Base-by-base conservation (phyloP, 2,797 vertebrate species). In the Gobio occitaniae region DNA sequence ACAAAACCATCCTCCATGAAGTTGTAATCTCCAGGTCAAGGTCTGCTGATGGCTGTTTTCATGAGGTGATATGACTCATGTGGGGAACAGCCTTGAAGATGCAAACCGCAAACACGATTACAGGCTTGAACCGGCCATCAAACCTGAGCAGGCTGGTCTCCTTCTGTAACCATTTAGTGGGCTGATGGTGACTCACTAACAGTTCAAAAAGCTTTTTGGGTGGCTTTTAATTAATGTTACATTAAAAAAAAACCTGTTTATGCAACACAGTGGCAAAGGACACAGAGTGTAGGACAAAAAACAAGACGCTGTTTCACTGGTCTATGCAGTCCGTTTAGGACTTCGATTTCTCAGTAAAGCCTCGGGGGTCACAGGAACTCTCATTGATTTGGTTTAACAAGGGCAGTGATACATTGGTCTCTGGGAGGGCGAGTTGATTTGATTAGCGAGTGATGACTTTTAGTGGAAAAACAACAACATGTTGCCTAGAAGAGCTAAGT, bases 81-180 rank as follows among this genome's bases (percentile, higher is more conserved):
- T n/a, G 6, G 56, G 59, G 21, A 66, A 66, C 44, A 76, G 59
- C 29, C 47, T 29, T 29, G 16, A 71, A 65, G 41, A 29, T 41
- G 7, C 69, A 47, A 56, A 79, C 41, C n/a, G 2, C 41, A 80
- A 69, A 56, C 61, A 44, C 6, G 17, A 77, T 83, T 77, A 76
- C 61, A 78, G 82, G 54, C 38, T 68, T 38, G 29, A 48, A 50
- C 70, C 4, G 3, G 32, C 36, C 47, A 68, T 54, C 47, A 77
- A 56, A 48, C 56, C 48, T 25, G 47, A 19, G 4, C 21, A 21
- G 21, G 32, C 65, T 75, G 63, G 61, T 79, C 36, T 83, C 29
- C 78, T 80, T 84, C 89, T 90, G 86, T 77, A 89, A 84, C 84
- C 86, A 90, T 89, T 91, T 89, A 90, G 85, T 61, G 76, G 61